Evolutionary conservation across 2,113 vertebrate genomes (phyloP), one percentile per base, ranked within the genome.

Genomic region (Rhegmatorhina hoffmannsi): DNA sequence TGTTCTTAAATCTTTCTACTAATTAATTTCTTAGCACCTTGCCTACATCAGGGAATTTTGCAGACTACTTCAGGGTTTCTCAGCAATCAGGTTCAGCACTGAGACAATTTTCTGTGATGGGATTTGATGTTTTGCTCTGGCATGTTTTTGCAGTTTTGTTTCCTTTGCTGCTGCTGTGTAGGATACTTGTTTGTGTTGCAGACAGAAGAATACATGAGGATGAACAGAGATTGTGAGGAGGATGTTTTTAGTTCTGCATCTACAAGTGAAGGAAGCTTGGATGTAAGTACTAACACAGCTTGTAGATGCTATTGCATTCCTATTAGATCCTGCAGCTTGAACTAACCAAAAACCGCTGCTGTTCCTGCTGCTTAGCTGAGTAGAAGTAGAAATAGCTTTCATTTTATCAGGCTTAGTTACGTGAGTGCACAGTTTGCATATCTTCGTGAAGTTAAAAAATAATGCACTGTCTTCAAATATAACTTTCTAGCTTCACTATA

Each of bases 241-340:
- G 97, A 98, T 60, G 28, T 84, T 92, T 96, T 92, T 44, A 91
- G 84, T 93, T 92, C 95, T 46, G 40, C 94, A 76, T 84, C 93
- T 83, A 89, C 89, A 36, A 94, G 91, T 76, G 96, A 96, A 90
- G 95, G 86, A 86, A 96, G 93, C 74, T 81, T 95, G 86, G 97
- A 98, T 70, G 98, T 98, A 96, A 98, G 97, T 98, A 96, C 89
- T 97, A 88, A 96, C 60, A 43, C 17, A 36, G 78, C 92, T 64
- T 33, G 44, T 82, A 78, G 87, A 47, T 6, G 76, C 59, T 60
- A 17, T 47, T 95, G 84, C 82, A 10, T 81, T 69, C 58, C 31
- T 80, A 16, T 73, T 93, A 91, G 91, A 56, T 75, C 34, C 53
- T 64, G 64, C 68, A 82, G 25, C 84, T 84, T 34, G 23, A 53